Evolutionary conservation across 2,888 invertebrate species (phyloP), one percentile per base, ranked within the genome.

Genomic region (Eupithecia tripunctaria): DNA sequence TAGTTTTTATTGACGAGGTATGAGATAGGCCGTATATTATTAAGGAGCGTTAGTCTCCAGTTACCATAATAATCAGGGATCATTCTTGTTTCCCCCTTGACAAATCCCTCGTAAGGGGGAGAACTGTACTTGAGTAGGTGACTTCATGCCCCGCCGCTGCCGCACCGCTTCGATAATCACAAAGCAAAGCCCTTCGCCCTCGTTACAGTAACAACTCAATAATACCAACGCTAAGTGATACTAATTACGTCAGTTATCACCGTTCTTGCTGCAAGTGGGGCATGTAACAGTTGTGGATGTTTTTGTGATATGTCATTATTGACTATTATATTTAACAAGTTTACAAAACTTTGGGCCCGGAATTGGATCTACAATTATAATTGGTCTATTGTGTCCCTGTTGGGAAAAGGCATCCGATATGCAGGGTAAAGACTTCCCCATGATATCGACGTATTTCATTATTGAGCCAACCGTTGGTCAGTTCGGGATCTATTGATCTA

Each of bases 241-340:
- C 81, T 84, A 82, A 86, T 86, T 82, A 83, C 73, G 68, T 74
- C 80, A 79, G 70, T 88, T 86, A 82, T 76, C 84, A 78, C 80
- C 60, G 29, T 79, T 80, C 76, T 77, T 71, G 68, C 62, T 60
- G 68, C 80, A 78, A 79, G 81, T 66, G 78, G 80, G 78, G 81
- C 82, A 72, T 71, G 77, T 76, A 82, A 56, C 56, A 51, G n/a
- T 51, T 51, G 8, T 25, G 25, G 56, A 12, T 56, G 21, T 25
- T 25, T 56, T 56, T 56, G 10, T 51, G 21, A 21, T 41, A 41
- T 15, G 41, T 41, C 41, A 41, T 15, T 41, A 15, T 15, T 41
- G 15, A 41, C 15, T 14, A 32, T 32, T 14, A 32, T 32, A 32
- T 6, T 41, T 41, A 15, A 41, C 4, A 41, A 41, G 41, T 41